phyloP scores from a whole-genome alignment of 2,888 invertebrate genomes.

The Agrotis ipsilon region DNA sequence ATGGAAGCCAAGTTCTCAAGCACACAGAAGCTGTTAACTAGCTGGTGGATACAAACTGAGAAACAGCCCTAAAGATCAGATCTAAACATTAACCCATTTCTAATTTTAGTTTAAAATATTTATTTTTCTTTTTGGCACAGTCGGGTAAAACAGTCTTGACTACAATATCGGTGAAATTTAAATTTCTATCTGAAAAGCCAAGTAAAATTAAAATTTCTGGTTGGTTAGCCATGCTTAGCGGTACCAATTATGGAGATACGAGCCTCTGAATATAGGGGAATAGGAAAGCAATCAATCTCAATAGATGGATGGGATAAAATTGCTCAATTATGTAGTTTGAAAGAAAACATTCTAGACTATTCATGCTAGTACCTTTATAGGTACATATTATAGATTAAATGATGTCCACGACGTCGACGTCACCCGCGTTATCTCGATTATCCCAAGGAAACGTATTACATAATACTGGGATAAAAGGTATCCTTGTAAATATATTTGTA shows the following conservation, averaged over 20 bases:
- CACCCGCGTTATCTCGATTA: no score
- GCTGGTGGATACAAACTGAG: background rate
- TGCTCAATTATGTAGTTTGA: background rate
- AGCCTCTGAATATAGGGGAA: slow-evolving; percentile 7
- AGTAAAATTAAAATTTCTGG: slow-evolving; percentile 8
- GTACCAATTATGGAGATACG: slow-evolving; percentile 13
- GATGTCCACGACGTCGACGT: no score
- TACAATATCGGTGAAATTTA: slow-evolving; percentile 11
- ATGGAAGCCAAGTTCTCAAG: no score
- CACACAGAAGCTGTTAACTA: background rate
- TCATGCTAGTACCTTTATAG: no score
- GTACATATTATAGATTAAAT: no score
- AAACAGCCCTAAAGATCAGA: background rate
- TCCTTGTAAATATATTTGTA: no score
- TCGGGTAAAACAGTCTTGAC: no score
- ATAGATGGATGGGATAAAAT: background rate
- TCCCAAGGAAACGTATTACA: background rate
- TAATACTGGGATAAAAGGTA: no score
- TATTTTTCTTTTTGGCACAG: no score
- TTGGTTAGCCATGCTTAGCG: slow-evolving; percentile 32
- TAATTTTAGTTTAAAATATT: no score
- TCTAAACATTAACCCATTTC: no score
- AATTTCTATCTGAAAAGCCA: slow-evolving; percentile 8
- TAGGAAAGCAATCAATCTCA: background rate
- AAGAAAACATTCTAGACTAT: background rate